Conservation (phyloP, 1,140 invertebrate genomes). For the Anoplolepis gracilipes region DNA sequence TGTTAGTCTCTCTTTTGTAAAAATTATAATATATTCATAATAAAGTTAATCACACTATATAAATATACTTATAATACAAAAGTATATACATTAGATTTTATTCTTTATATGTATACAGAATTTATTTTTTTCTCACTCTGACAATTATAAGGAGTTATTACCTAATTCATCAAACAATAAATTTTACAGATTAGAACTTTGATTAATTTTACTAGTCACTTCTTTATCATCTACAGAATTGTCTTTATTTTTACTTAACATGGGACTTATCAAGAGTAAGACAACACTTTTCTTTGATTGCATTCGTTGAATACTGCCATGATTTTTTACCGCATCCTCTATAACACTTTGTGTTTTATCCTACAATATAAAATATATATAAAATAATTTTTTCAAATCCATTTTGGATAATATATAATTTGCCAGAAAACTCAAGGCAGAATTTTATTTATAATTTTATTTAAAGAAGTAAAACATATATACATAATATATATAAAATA, state of each 20-base stretch:
- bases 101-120: neutral
- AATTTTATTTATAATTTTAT: no score
- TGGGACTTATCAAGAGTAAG: slow-evolving; percentile 26
- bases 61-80: neutral
- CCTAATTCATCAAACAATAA: neutral
- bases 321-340: neutral
- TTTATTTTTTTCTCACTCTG: neutral
- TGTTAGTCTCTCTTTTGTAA: slow-evolving; percentile 48
- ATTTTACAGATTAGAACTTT: neutral
- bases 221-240: neutral
- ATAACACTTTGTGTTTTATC: neutral
- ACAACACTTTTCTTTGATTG: slow-evolving; percentile 23
- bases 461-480: no score
- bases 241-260: neutral
- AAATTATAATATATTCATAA: slow-evolving; percentile 45
- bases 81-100: neutral
- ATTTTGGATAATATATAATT: no score
- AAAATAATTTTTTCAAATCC: neutral
- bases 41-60: slow-evolving; percentile 16
- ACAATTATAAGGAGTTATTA: neutral
- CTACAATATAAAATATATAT: slow-evolving; percentile 1
- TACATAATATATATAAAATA: neutral
- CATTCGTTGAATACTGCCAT: neutral
- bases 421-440: no score
- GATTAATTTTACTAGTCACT: neutral